Percentiles rank a stretch among this genome's conserved stretches.
These are phyloP conservation scores for Clamator glandarius DNA, from an alignment of 2,797 vertebrate genomes.

Conservation along the genomic window DNA sequence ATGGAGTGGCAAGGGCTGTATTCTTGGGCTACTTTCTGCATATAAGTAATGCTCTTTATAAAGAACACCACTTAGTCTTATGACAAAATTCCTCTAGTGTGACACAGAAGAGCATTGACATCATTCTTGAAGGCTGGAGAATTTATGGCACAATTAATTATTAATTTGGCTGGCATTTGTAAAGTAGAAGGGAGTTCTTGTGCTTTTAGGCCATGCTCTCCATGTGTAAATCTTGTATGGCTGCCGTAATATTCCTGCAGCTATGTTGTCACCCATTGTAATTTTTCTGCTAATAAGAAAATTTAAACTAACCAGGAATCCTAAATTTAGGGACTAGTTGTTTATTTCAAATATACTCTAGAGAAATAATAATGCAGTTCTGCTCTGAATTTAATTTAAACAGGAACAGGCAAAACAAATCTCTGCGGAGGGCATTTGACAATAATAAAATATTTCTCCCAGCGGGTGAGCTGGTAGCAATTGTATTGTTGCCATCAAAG, in stretches of 20 bases:
- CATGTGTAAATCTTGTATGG: constrained; percentile 66
- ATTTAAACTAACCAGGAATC: constrained; percentile 79
- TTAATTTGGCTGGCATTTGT: constrained; percentile 72
- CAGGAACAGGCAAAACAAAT: constrained; percentile 83
- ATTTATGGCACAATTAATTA: constrained; percentile 67
- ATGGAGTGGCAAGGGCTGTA: constrained; percentile 36
- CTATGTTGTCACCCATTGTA: constrained; percentile 73
- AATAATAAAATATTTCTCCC: constrained; percentile 88
- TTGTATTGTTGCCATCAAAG: constrained; percentile 82
- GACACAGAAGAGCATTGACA: constrained; percentile 32
- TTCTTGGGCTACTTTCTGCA: constrained; percentile 9
- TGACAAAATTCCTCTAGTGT: constrained; percentile 33
- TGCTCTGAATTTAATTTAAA: constrained; percentile 84
- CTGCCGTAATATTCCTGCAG: constrained; percentile 65
- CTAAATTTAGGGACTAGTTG: constrained; percentile 77
- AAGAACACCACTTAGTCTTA: constrained; percentile 41
- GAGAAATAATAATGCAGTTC: constrained; percentile 79
- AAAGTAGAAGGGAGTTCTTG: constrained; percentile 66
- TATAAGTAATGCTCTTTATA: constrained; percentile 30
- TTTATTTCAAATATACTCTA: constrained; percentile 82
- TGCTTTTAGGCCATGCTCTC: constrained; percentile 57
- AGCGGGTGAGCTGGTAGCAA: constrained; percentile 83
- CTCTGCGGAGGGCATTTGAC: constrained; percentile 81
- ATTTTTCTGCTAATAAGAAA: constrained; percentile 82
- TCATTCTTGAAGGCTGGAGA: constrained; percentile 39